Base-by-base conservation (phyloP, 1,140 invertebrate genomes). In the Aphaenogaster ashmeadi region DNA sequence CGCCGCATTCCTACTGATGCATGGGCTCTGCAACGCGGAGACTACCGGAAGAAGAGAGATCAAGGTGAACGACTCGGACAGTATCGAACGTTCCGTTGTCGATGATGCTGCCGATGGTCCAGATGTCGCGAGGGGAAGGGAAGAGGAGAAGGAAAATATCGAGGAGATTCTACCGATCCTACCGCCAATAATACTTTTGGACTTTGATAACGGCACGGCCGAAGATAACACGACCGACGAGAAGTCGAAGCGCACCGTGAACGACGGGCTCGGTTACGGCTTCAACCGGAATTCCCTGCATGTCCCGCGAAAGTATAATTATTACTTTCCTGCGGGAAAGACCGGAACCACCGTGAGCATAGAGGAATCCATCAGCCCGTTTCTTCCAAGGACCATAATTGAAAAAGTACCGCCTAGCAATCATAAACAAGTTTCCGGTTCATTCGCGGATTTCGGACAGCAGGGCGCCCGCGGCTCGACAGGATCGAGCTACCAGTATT, bases 321-420 rank as follows among this genome's bases (percentile, higher is more conserved):
- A 94, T n/a, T 95, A 95, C 69, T 95, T 95, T 54, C 95, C 95
- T 3, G 88, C 89, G 15, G 94, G 94, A 2, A 95, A 95, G 69
- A 91, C 94, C 4, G 95, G 94, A 50, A 95, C 95, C 0, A 92
- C 93, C 2, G 94, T 95, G 1, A 95, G 93, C 89, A 95, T 95
- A 58, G 94, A 95, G 69, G 95, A 95, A 88, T 95, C 95, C 0
- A 93, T 95, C 36, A 95, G 92, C 56, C 95, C 95, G 0, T 95
- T 95, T 18, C 52, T 93, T 8, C 94, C 95, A 0, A 92, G 93
- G 72, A 95, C 94, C 0, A 94, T 95, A n/a, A 91, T 95, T 15
- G 95, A 95, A 71, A 88, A 89, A 33, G 54, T 91, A 0, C 94
- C 93, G 69, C 88, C 93, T 4, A 88, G 83, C 64, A 89, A 79